A percentile compares a stretch with the other conserved stretches of the same genome.
phyloP scores from a whole-genome alignment of 2,797 vertebrate species.

The Potorous gilbertii region DNA sequence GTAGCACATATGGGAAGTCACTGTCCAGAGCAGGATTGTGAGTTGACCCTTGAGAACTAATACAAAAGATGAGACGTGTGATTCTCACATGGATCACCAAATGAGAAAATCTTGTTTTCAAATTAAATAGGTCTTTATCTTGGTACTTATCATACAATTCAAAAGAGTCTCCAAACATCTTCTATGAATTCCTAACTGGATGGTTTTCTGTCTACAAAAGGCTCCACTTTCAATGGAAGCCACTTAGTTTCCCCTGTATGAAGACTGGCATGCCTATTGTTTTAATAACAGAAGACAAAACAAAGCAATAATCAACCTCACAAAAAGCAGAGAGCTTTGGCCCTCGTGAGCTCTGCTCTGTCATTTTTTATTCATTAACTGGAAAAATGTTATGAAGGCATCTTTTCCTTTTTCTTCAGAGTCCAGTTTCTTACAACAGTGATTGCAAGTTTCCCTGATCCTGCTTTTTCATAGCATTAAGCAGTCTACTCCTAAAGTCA shows the following conservation, averaged over 20 bases:
- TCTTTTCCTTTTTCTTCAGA: neutral
- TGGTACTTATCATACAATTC: neutral
- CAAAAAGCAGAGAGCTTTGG: neutral
- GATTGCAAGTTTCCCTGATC: neutral
- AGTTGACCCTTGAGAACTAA: neutral
- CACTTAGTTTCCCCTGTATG: slow-evolving; percentile 8
- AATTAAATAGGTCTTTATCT: neutral
- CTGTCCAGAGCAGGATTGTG: neutral
- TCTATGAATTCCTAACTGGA: slow-evolving; percentile 7
- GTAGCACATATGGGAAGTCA: neutral
- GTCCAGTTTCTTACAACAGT: neutral
- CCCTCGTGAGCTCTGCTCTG: slow-evolving; percentile 13
- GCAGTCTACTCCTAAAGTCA: neutral
- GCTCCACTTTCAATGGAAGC: neutral
- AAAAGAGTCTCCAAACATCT: neutral
- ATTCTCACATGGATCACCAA: neutral
- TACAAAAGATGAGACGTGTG: too few relatives aligned
- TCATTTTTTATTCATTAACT: slow-evolving; percentile 40
- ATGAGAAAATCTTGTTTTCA: neutral
- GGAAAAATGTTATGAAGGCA: neutral
- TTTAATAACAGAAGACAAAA: slow-evolving; percentile 32
- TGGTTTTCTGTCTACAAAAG: neutral
- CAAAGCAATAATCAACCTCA: slow-evolving; percentile 14
- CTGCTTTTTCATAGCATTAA: slow-evolving; percentile 23
- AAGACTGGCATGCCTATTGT: neutral